phyloP scores from a whole-genome alignment of 2,888 invertebrate genomes.

The Rhodophaea formosa region DNA sequence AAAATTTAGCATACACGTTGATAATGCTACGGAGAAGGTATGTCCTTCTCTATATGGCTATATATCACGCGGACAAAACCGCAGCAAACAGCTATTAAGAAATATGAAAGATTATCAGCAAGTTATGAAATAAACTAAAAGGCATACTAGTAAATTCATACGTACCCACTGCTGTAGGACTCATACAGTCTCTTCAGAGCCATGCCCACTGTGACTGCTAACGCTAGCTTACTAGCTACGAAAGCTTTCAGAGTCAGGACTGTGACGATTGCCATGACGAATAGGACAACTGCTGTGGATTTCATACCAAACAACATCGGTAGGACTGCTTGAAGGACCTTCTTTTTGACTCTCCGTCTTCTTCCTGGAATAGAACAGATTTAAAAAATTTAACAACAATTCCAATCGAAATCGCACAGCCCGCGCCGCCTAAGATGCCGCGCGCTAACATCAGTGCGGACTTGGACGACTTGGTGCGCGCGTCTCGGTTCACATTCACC shows the following conservation, averaged over 20 bases:
- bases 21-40: too few relatives aligned
- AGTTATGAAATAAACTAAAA: neutral
- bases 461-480: too few relatives aligned
- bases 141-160: constrained; percentile 13
- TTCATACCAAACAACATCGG: constrained; percentile 86
- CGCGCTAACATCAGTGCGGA: too few relatives aligned
- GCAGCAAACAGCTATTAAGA: neutral
- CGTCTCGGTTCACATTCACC: too few relatives aligned
- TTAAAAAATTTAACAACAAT: too few relatives aligned
- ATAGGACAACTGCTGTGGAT: constrained; percentile 82
- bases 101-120: neutral
- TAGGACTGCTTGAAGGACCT: constrained; percentile 83
- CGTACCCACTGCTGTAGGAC: constrained; percentile 74
- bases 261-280: constrained; percentile 82
- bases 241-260: constrained; percentile 85
- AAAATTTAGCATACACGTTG: too few relatives aligned
- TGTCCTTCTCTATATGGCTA: too few relatives aligned
- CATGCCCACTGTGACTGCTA: constrained; percentile 83
- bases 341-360: constrained; percentile 78
- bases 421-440: too few relatives aligned
- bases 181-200: constrained; percentile 83
- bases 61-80: too few relatives aligned
- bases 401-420: too few relatives aligned
- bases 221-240: constrained; percentile 85
- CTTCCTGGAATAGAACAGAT: constrained; percentile 41